Conservation (phyloP, 2,113 vertebrate species). For the Antennarius striatus region DNA sequence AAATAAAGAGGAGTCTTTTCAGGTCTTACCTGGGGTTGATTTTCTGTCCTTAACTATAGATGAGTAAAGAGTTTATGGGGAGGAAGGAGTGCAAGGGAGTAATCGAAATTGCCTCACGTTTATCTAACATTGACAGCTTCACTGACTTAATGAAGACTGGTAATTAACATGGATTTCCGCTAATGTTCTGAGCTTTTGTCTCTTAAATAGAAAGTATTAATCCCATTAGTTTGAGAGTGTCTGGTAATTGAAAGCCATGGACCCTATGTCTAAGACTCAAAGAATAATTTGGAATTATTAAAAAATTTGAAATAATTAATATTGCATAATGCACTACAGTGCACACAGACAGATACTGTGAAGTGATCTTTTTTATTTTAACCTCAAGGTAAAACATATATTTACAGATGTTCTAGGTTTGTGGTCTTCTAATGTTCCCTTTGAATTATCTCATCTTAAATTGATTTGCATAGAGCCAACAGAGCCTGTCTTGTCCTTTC, state of each 20-base stretch:
- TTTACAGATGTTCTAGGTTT: background rate
- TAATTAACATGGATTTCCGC: slow-evolving; percentile 86
- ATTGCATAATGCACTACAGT: background rate
- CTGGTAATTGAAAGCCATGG: slow-evolving; percentile 43
- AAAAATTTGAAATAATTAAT: slow-evolving; percentile 9
- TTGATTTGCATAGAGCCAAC: slow-evolving; percentile 63
- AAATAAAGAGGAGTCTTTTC: slow-evolving; percentile 17
- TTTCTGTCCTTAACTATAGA: slow-evolving; percentile 57
- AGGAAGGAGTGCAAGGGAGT: slow-evolving; percentile 49
- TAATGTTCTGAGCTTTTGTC: slow-evolving; percentile 82
- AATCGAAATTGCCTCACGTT: slow-evolving; percentile 79
- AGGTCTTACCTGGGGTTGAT: slow-evolving; percentile 49
- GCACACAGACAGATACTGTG: too few species aligned
- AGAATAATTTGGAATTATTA: slow-evolving; percentile 19
- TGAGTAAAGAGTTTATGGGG: slow-evolving; percentile 67
- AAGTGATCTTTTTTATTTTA: too few species aligned
- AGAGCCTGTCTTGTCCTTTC: slow-evolving; percentile 60
- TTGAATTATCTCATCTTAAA: slow-evolving; percentile 37
- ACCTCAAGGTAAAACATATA: too few species aligned
- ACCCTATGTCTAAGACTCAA: slow-evolving; percentile 22
- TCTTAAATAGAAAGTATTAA: slow-evolving; percentile 82
- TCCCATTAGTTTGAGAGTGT: slow-evolving; percentile 75
- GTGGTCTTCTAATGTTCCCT: slow-evolving; percentile 38
- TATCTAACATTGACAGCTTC: slow-evolving; percentile 87
- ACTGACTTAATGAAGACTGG: slow-evolving; percentile 83